These are phyloP conservation scores for Neodiprion fabricii DNA, from an alignment of 1,140 invertebrate genomes.

Conservation along the genomic window DNA sequence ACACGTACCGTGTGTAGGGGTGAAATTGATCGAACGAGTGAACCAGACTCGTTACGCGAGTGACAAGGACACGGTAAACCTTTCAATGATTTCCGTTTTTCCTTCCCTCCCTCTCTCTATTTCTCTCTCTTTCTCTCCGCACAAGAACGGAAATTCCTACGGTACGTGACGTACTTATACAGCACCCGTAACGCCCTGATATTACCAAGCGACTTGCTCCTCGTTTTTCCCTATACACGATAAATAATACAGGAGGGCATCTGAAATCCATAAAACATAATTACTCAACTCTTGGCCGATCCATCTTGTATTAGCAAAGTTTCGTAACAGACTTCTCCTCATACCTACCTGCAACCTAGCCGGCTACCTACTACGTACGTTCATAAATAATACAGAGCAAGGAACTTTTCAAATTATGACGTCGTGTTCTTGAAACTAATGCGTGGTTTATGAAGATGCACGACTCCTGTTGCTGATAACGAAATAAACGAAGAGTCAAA, in stretches of 20 bases:
- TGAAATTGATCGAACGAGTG: too few relatives aligned
- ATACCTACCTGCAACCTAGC: not conserved
- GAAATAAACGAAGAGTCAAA: constrained; percentile 1
- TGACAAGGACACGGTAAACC: too few relatives aligned
- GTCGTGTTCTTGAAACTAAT: constrained; percentile 13
- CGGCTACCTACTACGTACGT: not conserved
- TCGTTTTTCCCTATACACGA: too few relatives aligned
- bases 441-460: constrained; percentile 14
- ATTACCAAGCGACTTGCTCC: too few relatives aligned
- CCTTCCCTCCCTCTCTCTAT: not conserved
- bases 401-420: constrained; percentile 17
- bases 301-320: constrained; percentile 12
- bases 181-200: too few relatives aligned
- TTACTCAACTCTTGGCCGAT: constrained; percentile 11
- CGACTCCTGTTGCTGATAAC: constrained; percentile 8
- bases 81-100: too few relatives aligned
- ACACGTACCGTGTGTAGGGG: too few relatives aligned
- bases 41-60: too few relatives aligned
- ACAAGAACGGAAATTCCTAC: too few relatives aligned
- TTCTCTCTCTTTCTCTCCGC: too few relatives aligned
- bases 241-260: not conserved
- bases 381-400: constrained; percentile 16
- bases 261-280: constrained; percentile 11
- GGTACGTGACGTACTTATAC: too few relatives aligned
- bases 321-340: not conserved